phyloP scores from a whole-genome alignment of 1,140 invertebrate species.

The roundworm (Caenorhabditis elegans) region WBcel235 BX284606.5:2969501-2970000 shows the following conservation, averaged over 20 bases:
- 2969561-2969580: background rate
- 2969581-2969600: slow-evolving; percentile 14
- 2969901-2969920: background rate
- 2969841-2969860: background rate
- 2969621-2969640: no score
- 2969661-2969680: background rate
- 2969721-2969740: background rate
- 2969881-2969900: no score
- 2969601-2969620: background rate
- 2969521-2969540: background rate
- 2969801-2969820: slow-evolving; percentile 52
- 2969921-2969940: background rate
- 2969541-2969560: background rate
- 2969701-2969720: background rate
- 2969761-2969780: slow-evolving; percentile 45
- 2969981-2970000: no score
- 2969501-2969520: no score
- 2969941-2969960: background rate
- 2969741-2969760: background rate
- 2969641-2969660: background rate
- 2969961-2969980: background rate
- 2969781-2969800: slow-evolving; percentile 57
- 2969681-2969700: background rate
- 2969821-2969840: slow-evolving; percentile 56
- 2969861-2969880: background rate